phyloP scores from a whole-genome alignment of 1,140 invertebrate species.

The Formica selysi region DNA sequence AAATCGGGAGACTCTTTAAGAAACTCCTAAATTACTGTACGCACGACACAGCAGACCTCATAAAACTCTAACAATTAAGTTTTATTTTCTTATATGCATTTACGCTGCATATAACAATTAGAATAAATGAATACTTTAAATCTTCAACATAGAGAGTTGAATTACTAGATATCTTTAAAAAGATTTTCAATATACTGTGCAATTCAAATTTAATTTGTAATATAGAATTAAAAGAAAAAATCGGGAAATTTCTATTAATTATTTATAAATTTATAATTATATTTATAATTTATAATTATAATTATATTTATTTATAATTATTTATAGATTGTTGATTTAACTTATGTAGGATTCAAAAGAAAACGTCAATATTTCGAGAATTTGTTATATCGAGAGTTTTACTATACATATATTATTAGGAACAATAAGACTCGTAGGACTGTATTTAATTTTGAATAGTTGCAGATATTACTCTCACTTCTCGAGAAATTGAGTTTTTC shows the following conservation, averaged over 20 bases:
- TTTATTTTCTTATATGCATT: not conserved
- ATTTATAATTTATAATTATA: not conserved
- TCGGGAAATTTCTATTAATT: not conserved
- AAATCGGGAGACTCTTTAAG: conserved; percentile 70
- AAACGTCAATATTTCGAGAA: not conserved
- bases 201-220: conserved; percentile 3
- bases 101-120: conserved; percentile 4
- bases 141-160: not conserved
- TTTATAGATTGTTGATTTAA: not conserved
- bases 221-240: not conserved
- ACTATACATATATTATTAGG: not conserved
- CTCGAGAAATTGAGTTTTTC: conserved; percentile 2
- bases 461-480: not conserved
- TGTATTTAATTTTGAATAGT: not conserved
- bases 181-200: not conserved
- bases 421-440: not conserved
- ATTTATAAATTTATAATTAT: not conserved
- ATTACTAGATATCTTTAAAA: not conserved
- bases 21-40: conserved; percentile 48
- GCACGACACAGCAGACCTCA: not conserved
- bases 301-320: not conserved
- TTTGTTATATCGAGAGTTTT: not conserved
- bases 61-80: not conserved
- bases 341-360: not conserved
- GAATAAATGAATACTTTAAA: not conserved